Conservation (phyloP, 2,113 vertebrate genomes). For the Callocephalon fimbriatum region DNA sequence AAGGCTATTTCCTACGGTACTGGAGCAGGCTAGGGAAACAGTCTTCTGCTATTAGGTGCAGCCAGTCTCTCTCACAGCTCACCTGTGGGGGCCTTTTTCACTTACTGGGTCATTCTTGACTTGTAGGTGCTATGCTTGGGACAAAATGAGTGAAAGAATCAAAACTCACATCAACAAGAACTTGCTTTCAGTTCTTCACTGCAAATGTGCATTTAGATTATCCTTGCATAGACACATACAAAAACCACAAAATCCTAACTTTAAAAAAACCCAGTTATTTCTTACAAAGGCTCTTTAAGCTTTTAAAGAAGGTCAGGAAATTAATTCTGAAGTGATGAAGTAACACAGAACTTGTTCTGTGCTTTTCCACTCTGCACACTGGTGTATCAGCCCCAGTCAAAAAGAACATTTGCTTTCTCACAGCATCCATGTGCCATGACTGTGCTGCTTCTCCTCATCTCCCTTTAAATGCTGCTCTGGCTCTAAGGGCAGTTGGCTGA, state of each 20-base stretch:
- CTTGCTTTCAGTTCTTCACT: not conserved
- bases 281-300: not conserved
- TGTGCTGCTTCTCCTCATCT: not conserved
- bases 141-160: not conserved
- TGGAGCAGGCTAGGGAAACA: not conserved
- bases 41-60: not conserved
- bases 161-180: not conserved
- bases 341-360: not conserved
- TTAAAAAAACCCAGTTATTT: not conserved
- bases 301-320: not conserved
- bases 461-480: not conserved
- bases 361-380: not conserved
- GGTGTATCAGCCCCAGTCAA: not conserved
- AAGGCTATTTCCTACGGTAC: not conserved
- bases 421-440: not conserved
- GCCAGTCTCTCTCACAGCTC: not conserved
- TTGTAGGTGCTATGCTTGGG: not conserved
- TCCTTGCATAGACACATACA: not conserved
- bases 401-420: not conserved
- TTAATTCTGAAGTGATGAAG: not conserved
- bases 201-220: not conserved
- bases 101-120: not conserved
- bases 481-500: not conserved
- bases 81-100: accelerated
- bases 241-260: not conserved